Evolutionary conservation across 2,797 vertebrate genomes (phyloP).

Genomic region (Discoglossus pictus): DNA sequence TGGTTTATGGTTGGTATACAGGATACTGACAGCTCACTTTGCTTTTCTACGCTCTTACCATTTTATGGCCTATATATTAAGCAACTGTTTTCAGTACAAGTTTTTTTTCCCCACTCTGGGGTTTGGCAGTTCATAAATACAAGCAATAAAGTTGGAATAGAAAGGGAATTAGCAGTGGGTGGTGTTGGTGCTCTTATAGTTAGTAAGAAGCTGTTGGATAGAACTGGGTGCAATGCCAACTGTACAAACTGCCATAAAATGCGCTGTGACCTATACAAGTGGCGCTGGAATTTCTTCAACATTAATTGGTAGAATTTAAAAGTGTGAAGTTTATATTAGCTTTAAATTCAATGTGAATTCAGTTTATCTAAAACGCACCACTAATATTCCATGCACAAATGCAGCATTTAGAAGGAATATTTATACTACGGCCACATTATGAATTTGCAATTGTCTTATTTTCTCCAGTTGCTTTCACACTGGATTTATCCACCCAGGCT

Average conservation of each 20-base stretch:
- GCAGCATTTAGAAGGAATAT: background rate
- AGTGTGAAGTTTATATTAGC: background rate
- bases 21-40: slow-evolving; percentile 43
- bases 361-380: background rate
- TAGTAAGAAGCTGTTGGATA: slow-evolving; percentile 11
- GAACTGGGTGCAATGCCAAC: slow-evolving; percentile 17
- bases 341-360: background rate
- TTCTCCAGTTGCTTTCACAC: too few species aligned
- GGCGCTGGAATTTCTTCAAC: background rate
- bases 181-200: slow-evolving; percentile 18
- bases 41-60: slow-evolving; percentile 5
- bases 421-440: too few species aligned
- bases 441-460: too few species aligned
- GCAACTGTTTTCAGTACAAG: slow-evolving; percentile 31
- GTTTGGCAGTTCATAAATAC: slow-evolving; percentile 50
- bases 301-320: background rate
- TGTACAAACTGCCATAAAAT: slow-evolving; percentile 16
- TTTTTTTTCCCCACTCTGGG: slow-evolving; percentile 12
- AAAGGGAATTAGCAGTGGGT: slow-evolving; percentile 38
- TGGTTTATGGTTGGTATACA: slow-evolving; percentile 34
- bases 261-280: slow-evolving; percentile 4
- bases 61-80: slow-evolving; percentile 47
- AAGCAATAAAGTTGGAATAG: slow-evolving; percentile 40
- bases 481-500: too few species aligned
- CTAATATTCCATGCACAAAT: background rate